A percentile compares a stretch with the other conserved stretches of the same genome.
These are phyloP conservation scores for Hippoglossus stenolepis DNA, from an alignment of 2,113 vertebrate species.

Conservation along the genomic window DNA sequence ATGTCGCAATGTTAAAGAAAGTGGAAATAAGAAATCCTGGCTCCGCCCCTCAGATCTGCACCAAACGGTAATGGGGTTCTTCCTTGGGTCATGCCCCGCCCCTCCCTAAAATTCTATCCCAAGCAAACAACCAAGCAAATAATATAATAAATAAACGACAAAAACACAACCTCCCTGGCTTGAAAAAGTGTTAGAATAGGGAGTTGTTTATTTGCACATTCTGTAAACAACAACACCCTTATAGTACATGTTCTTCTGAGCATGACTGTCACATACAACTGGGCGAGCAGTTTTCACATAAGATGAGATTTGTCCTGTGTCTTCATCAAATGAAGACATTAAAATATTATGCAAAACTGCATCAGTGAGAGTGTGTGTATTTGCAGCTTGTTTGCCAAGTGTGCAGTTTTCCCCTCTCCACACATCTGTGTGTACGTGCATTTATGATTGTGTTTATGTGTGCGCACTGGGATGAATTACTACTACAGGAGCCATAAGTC, in stretches of 20 bases:
- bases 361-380: background rate
- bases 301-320: background rate
- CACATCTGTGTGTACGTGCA: constrained; percentile 10
- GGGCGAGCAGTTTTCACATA: too few relatives aligned
- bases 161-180: too few relatives aligned
- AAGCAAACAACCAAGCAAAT: too few relatives aligned
- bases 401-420: background rate
- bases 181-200: too few relatives aligned
- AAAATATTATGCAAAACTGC: background rate
- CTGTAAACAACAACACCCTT: background rate
- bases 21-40: too few relatives aligned
- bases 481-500: constrained; percentile 23
- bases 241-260: background rate
- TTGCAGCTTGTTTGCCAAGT: background rate
- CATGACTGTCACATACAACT: background rate
- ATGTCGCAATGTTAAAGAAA: too few relatives aligned
- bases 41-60: too few relatives aligned
- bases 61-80: too few relatives aligned
- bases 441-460: background rate
- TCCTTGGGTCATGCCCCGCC: too few relatives aligned
- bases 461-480: background rate
- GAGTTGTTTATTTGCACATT: too few relatives aligned
- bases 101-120: too few relatives aligned
- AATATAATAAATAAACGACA: too few relatives aligned
- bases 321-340: background rate